Conservation (phyloP, 2,113 vertebrate genomes). For the Brienomyrus longianalis region DNA sequence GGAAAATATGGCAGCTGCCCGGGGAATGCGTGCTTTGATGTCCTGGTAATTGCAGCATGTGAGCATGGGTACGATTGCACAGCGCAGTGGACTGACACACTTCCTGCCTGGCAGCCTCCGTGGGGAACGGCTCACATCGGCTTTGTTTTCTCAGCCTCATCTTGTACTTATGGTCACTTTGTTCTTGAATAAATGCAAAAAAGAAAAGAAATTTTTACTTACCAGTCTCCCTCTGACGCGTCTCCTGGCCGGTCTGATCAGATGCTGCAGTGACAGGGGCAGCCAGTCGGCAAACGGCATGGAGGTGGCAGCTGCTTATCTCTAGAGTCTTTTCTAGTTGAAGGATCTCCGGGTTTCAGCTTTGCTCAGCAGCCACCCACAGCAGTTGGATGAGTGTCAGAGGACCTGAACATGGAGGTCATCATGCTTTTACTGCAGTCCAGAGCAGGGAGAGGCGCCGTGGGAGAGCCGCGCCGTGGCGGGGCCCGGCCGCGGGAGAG, state of each 20-base stretch:
- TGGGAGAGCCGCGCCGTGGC: neutral
- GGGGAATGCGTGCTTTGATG: slow-evolving; percentile 18
- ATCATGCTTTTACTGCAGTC: neutral
- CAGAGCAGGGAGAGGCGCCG: neutral
- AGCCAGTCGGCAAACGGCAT: neutral
- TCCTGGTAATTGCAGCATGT: slow-evolving; percentile 23
- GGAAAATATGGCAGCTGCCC: slow-evolving; percentile 16
- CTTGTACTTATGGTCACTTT: neutral
- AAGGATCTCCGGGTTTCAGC: neutral
- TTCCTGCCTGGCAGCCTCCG: neutral
- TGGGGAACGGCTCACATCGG: neutral
- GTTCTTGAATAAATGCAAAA: neutral
- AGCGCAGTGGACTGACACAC: slow-evolving; percentile 16
- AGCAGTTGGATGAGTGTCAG: neutral
- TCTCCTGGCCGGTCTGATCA: neutral
- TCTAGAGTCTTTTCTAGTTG: neutral
- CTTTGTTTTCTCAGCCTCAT: slow-evolving; percentile 1
- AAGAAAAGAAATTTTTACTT: neutral
- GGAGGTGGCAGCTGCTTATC: neutral
- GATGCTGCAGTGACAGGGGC: neutral
- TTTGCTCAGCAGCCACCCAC: neutral
- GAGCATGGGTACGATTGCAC: neutral
- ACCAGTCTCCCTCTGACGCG: neutral
- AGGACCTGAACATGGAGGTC: neutral
- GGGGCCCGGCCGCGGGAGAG: neutral